These are phyloP conservation scores for Acholoe squamosa DNA, from an alignment of 2,888 invertebrate genomes.

Conservation along the genomic window DNA sequence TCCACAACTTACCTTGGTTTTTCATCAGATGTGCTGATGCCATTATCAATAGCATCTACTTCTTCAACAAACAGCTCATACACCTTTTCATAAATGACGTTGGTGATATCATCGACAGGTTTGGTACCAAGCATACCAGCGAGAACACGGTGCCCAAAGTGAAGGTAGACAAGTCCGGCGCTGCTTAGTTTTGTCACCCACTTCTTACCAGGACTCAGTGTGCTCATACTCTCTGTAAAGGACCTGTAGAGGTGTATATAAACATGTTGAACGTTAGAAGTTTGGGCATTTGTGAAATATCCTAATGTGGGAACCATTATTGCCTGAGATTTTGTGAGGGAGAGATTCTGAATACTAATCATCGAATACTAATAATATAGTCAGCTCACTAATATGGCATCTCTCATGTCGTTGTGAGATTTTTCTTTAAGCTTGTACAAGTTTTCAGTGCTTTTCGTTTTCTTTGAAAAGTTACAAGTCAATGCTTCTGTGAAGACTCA, in stretches of 20 bases:
- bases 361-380: too few species aligned
- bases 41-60: slow-evolving; percentile 98
- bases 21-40: slow-evolving; percentile 91
- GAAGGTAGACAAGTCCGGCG: slow-evolving; percentile 95
- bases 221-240: slow-evolving; percentile 83
- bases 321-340: too few species aligned
- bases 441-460: too few species aligned
- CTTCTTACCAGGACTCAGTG: slow-evolving; percentile 76
- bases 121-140: slow-evolving; percentile 72
- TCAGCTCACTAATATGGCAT: too few species aligned
- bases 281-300: too few species aligned
- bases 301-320: too few species aligned
- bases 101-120: slow-evolving; percentile 72
- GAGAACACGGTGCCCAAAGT: slow-evolving; percentile 91
- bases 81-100: slow-evolving; percentile 85
- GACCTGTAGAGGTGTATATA: slow-evolving; percentile 81
- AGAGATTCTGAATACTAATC: too few species aligned
- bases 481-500: too few species aligned
- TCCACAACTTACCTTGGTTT: slow-evolving; percentile 75
- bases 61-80: slow-evolving; percentile 95
- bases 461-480: too few species aligned
- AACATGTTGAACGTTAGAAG: too few species aligned
- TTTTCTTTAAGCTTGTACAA: too few species aligned
- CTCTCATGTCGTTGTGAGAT: too few species aligned
- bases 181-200: slow-evolving; percentile 91